Evolutionary conservation across 64 coral and sea anemone species (phyloP).

Genomic region (Montipora sp.): DNA sequence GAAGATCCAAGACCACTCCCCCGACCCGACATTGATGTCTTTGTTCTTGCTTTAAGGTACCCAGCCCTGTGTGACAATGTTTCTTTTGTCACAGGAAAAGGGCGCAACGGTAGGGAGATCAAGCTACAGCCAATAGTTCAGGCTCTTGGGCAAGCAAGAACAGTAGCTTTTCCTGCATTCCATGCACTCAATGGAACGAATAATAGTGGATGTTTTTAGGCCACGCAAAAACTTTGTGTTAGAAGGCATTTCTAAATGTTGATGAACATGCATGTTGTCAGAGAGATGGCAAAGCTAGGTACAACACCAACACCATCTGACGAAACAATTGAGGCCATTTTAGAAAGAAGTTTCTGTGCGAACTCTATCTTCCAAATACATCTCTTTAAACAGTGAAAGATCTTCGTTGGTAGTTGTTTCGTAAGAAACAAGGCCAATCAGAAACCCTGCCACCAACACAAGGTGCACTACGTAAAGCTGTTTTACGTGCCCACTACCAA

Average conservation of each 20-base stretch:
- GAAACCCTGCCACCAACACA: slow-evolving; percentile 45
- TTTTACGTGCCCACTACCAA: slow-evolving; percentile 35
- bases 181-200: slow-evolving; percentile 56
- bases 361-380: slow-evolving; percentile 41
- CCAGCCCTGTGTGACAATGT: slow-evolving; percentile 25
- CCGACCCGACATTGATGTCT: slow-evolving; percentile 28
- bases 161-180: slow-evolving; percentile 30
- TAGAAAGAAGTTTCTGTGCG: slow-evolving; percentile 40
- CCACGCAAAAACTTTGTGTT: slow-evolving; percentile 32
- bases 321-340: not conserved
- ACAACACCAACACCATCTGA: not conserved
- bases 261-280: slow-evolving; percentile 25
- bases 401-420: slow-evolving; percentile 28
- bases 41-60: slow-evolving; percentile 42
- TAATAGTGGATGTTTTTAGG: slow-evolving; percentile 49
- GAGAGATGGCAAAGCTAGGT: slow-evolving; percentile 51
- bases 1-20: slow-evolving; percentile 27
- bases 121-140: slow-evolving; percentile 44
- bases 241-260: slow-evolving; percentile 47
- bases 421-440: slow-evolving; percentile 28
- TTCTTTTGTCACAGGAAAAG: slow-evolving; percentile 44
- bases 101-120: slow-evolving; percentile 24
- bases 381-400: slow-evolving; percentile 20
- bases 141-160: slow-evolving; percentile 8
- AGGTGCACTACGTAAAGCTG: slow-evolving; percentile 37